These are phyloP conservation scores for Rhagoletis pomonella DNA, from an alignment of 1,140 invertebrate genomes.

Conservation along the genomic window DNA sequence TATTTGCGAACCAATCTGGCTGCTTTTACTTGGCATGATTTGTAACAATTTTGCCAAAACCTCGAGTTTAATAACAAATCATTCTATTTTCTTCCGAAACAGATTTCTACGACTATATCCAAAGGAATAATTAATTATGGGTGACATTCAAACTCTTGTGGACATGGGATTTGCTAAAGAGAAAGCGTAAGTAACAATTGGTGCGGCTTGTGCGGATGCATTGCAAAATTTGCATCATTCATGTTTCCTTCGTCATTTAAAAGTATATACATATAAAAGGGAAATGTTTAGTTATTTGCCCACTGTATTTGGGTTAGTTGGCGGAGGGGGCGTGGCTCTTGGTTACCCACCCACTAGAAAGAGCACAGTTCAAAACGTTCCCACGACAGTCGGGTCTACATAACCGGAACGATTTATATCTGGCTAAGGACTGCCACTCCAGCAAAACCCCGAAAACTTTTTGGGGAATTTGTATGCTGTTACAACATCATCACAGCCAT, in stretches of 20 bases:
- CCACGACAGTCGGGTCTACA: no score
- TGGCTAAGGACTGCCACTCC: no score
- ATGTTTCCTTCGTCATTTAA: conserved; percentile 69
- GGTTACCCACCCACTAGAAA: no score
- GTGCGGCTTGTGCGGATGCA: no score
- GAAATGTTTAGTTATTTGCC: conserved; percentile 1
- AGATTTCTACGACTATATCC: neutral
- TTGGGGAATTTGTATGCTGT: no score
- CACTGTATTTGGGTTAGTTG: no score
- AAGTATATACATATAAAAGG: conserved; percentile 45
- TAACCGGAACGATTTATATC: no score
- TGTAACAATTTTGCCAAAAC: conserved; percentile 2
- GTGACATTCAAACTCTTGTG: conserved; percentile 82
- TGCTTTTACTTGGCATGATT: neutral
- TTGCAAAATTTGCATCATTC: no score
- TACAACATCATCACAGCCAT: no score
- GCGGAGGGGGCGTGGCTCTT: no score
- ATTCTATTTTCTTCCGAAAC: neutral
- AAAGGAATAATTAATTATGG: conserved; percentile 59
- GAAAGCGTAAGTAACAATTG: conserved; percentile 82
- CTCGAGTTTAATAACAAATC: neutral
- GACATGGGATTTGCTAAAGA: conserved; percentile 93
- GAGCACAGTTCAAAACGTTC: no score
- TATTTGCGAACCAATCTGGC: neutral
- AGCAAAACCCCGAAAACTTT: no score